Evolutionary conservation across 2,113 vertebrate species (phyloP).

Genomic region (Brachyhypopomus occidentalis): DNA sequence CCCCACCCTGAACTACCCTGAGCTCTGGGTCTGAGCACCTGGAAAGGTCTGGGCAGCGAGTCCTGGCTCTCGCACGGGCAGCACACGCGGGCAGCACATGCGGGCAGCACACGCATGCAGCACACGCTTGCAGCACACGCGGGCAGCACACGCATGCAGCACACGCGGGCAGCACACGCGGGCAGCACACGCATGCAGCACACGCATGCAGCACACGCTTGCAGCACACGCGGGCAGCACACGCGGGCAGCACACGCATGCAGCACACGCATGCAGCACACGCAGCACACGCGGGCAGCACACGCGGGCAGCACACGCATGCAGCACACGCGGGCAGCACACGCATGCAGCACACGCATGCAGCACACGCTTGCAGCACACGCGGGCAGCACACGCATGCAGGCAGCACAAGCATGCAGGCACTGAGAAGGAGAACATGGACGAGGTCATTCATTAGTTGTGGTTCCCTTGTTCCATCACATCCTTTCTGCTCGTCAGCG

Average conservation of each 20-base stretch:
- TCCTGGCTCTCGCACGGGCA: no score
- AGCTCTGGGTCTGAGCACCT: neutral
- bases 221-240: neutral
- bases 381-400: slow-evolving; percentile 1
- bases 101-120: neutral
- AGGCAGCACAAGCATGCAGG: neutral
- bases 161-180: neutral
- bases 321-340: no score
- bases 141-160: neutral
- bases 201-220: neutral
- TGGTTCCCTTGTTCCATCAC: neutral
- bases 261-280: no score
- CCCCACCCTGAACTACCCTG: slow-evolving; percentile 21
- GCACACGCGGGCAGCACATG: slow-evolving; percentile 4
- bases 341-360: no score
- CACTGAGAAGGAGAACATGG: slow-evolving; percentile 38
- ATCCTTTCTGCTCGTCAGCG: slow-evolving; percentile 31
- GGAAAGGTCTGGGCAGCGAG: neutral
- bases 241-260: neutral
- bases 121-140: neutral
- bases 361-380: neutral
- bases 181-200: neutral
- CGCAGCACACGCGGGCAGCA: no score
- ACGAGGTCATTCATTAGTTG: slow-evolving; percentile 43
- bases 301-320: no score